Evolutionary conservation across 1,140 invertebrate genomes (phyloP).

Genomic region (Tachypleus tridentatus): DNA sequence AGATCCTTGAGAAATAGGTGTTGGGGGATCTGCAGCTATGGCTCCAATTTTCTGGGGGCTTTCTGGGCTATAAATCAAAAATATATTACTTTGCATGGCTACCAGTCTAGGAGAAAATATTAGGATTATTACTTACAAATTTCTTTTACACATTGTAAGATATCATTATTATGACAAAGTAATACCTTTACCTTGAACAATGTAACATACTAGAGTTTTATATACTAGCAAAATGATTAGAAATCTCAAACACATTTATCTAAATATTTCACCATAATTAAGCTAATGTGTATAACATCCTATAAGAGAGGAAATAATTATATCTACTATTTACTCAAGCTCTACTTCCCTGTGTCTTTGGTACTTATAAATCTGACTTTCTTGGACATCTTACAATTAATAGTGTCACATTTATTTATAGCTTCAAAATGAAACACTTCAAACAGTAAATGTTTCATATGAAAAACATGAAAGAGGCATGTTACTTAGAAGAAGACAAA

Average conservation of each 20-base stretch:
- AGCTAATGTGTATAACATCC: too few relatives aligned
- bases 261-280: not conserved
- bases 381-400: too few relatives aligned
- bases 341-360: too few relatives aligned
- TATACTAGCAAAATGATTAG: not conserved
- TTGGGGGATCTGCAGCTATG: not conserved
- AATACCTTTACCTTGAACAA: not conserved
- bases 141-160: not conserved
- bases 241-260: conserved; percentile 1
- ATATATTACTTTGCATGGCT: not conserved
- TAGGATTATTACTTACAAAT: not conserved
- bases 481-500: too few relatives aligned
- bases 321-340: too few relatives aligned
- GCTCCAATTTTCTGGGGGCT: conserved; percentile 4
- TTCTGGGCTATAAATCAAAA: conserved; percentile 10
- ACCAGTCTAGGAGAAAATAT: too few relatives aligned
- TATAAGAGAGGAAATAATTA: too few relatives aligned
- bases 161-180: not conserved
- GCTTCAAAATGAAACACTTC: too few relatives aligned
- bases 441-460: too few relatives aligned
- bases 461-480: too few relatives aligned
- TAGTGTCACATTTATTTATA: too few relatives aligned
- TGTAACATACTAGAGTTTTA: not conserved
- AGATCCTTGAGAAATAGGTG: conserved; percentile 12
- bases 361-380: too few relatives aligned